Base-by-base conservation (phyloP, 1,140 invertebrate species). In the Conopomorpha cramerella region DNA sequence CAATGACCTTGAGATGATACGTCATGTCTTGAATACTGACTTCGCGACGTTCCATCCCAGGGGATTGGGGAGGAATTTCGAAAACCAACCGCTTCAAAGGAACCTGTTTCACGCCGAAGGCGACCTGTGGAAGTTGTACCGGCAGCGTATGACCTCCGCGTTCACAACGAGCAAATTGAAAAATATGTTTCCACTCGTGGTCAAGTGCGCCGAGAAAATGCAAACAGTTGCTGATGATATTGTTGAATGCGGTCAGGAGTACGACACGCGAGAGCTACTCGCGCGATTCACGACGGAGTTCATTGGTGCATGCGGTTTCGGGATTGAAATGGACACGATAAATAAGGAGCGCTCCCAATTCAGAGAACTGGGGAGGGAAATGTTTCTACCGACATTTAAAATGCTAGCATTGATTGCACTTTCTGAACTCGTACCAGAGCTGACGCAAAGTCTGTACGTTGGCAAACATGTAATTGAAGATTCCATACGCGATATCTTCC, bases 81-180 rank as follows among this genome's bases (percentile, higher is more conserved):
- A 55, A 3, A 37, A 55, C 1, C 59, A 68, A 32, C 59, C 64
- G 32, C 31, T 76, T 57, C 38, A 63, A 42, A 31, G 56, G 31
- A 45, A 56, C 46, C 2, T 51, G 43, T 44, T 58, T 32, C 42
- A 58, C 45, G 50, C 61, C 31, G 55, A 68, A 36, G 57, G 60
- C 0, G 56, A 77, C 11, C 46, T 74, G 41, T 86, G 83, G 84
- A 73, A 63, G 30, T 52, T 64, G 17, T 41, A 85, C 8, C 55
- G 83, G 11, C 55, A 73, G 10, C 81, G 83, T 38, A 46, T 86
- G 16, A 78, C 76, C 2, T 83, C 83, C 0, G 79, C 79, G 2
- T 85, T 86, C 46, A 80, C 78, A 0, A 77, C 77, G 1, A 76
- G 76, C 16, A 83, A 83, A 49, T 65, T 84, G 18, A 81, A 80